phyloP scores from a whole-genome alignment of 1,140 invertebrate genomes.

The Arctopsyche grandis region DNA sequence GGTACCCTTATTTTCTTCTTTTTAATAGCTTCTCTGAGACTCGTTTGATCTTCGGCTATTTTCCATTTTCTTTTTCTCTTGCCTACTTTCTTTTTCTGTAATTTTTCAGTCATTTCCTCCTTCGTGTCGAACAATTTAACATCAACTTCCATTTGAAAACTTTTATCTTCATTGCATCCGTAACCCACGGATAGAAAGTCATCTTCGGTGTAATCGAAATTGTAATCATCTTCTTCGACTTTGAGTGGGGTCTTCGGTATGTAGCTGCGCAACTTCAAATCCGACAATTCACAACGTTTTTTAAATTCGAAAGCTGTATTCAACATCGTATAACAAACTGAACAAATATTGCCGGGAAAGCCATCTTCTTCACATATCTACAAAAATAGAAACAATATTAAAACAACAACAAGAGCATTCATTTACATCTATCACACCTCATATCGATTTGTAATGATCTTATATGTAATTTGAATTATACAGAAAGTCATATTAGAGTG shows the following conservation, averaged over 20 bases:
- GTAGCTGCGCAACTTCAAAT: constrained; percentile 44
- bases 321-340: constrained; percentile 50
- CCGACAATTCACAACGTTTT: constrained; percentile 51
- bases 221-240: constrained; percentile 41
- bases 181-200: constrained; percentile 32
- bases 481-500: no score
- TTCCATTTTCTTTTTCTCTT: constrained; percentile 52
- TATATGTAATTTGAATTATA: no score
- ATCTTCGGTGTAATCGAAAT: constrained; percentile 44
- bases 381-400: constrained; percentile 28
- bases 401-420: background rate
- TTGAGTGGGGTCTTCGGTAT: constrained; percentile 40
- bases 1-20: constrained; percentile 36
- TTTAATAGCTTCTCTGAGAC: constrained; percentile 33
- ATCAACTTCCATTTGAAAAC: constrained; percentile 45
- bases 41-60: constrained; percentile 26
- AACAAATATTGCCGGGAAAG: constrained; percentile 49
- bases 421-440: no score
- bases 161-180: constrained; percentile 34
- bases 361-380: constrained; percentile 52
- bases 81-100: constrained; percentile 42
- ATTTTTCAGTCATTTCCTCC: constrained; percentile 9
- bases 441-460: no score
- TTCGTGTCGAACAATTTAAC: constrained; percentile 41
- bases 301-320: constrained; percentile 53